Percentiles rank a stretch among this genome's conserved stretches.
These are phyloP conservation scores for Melanerpes formicivorus DNA, from an alignment of 2,113 vertebrate species.

Conservation along the genomic window DNA sequence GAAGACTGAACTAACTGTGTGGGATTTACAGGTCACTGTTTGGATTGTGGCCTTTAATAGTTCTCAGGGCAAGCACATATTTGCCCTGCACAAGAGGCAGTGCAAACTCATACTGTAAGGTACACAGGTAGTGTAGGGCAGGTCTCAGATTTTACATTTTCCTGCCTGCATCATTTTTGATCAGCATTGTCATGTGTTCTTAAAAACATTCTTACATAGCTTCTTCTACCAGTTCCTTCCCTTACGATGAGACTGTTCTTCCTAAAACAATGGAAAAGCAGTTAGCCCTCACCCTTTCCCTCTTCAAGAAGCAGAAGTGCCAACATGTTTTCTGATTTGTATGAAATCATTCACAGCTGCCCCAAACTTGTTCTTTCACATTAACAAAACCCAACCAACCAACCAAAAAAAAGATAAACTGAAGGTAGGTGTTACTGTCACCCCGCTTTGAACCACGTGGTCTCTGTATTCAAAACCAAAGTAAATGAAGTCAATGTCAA, in stretches of 20 bases:
- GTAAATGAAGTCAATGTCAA: neutral
- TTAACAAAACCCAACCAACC: neutral
- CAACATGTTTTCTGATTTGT: neutral
- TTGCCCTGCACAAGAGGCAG: neutral
- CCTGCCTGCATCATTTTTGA: neutral
- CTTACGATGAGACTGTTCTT: neutral
- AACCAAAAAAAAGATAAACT: neutral
- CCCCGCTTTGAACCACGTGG: neutral
- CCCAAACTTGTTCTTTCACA: neutral
- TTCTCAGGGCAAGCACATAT: neutral
- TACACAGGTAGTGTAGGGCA: neutral
- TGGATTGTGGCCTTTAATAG: neutral
- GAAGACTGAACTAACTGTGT: neutral
- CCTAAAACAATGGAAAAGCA: neutral
- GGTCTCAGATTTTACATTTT: neutral
- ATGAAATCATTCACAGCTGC: neutral
- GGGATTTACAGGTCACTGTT: neutral
- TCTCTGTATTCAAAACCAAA: neutral
- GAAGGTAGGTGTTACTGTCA: neutral
- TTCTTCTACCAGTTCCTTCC: conserved; percentile 13
- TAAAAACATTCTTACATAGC: neutral
- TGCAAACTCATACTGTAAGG: neutral
- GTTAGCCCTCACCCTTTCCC: neutral
- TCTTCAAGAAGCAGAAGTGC: neutral
- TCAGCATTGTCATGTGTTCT: neutral